Base-by-base conservation (phyloP, 2,113 vertebrate genomes). In the Mus musculus region DNA sequence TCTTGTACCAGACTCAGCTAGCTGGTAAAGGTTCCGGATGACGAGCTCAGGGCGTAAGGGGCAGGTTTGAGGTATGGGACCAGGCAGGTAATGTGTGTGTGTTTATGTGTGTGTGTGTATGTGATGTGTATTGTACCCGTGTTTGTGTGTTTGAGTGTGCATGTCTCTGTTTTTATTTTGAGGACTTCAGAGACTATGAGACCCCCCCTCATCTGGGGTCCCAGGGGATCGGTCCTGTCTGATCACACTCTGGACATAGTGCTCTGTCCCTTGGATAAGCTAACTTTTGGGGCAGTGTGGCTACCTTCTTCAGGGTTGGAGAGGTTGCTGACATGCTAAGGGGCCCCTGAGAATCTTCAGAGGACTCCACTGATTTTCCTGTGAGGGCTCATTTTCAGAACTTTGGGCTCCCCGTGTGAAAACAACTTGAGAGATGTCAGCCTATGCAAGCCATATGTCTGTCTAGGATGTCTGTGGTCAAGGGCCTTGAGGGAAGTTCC, bases 241-340 rank as follows among this genome's bases (percentile, higher is more conserved):
- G 56, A 7, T 26, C 71, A 42, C n/a, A 52, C 17, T 26, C 69
- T 75, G 52, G 16, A 26, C 67, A 72, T 67, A 39, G 12, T 39
- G 20, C 86, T 89, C 73, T 69, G 20, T 33, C 39, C 88, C 39
- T 6, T 1, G 2, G 46, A 1, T 5, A 7, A 8, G 39, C 49
- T n/a, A 12, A 2, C 28, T 5, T 0, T 42, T 17, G 71, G 8
- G 76, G 4, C 14, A 54, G 54, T 0, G 1, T 42, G 13, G 7
- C 56, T 19, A 12, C 46, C 75, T 61, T 3, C 56, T 28, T 61
- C 67, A 56, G 65, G 28, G 8, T 10, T 63, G 69, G 12, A 7
- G 67, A 10, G 30, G 11, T 6, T 14, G 12, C 2, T 1, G 8
- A 22, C 5, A 33, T 36, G 17, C 69, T 22, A 59, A 76, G 16